Conservation (phyloP, 2,797 vertebrate genomes). For the Gadopsis marmoratus region DNA sequence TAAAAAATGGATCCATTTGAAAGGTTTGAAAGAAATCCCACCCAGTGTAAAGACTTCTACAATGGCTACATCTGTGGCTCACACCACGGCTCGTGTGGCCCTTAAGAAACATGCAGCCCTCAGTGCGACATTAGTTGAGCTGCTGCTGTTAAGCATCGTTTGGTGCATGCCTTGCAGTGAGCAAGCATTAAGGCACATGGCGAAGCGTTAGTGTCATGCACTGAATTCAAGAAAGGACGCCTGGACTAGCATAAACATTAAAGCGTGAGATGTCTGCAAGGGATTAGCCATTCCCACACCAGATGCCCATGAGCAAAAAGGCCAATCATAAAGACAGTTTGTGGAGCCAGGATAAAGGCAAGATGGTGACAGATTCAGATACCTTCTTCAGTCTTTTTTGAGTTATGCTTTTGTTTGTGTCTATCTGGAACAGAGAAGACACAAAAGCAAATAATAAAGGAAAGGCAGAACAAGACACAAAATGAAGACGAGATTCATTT, state of each 20-base stretch:
- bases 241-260: conserved; percentile 39
- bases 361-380: conserved; percentile 84
- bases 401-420: conserved; percentile 95
- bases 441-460: conserved; percentile 82
- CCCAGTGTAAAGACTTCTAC: conserved; percentile 50
- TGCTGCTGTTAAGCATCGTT: conserved; percentile 33
- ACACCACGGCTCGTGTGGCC: conserved; percentile 47
- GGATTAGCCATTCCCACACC: conserved; percentile 58
- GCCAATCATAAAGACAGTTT: conserved; percentile 55
- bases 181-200: conserved; percentile 40
- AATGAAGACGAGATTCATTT: conserved; percentile 76
- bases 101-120: conserved; percentile 64
- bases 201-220: conserved; percentile 74
- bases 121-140: conserved; percentile 30
- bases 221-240: conserved; percentile 32
- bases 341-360: conserved; percentile 65
- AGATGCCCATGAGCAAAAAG: conserved; percentile 48
- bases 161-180: conserved; percentile 56
- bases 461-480: conserved; percentile 80
- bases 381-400: conserved; percentile 91
- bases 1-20: conserved; percentile 4
- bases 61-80: conserved; percentile 56
- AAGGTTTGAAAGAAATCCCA: neutral
- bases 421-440: conserved; percentile 92
- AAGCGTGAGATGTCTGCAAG: conserved; percentile 35